Evolutionary conservation across 2,888 invertebrate species (phyloP).

Genomic region (Lepeophtheirus nordmannii): DNA sequence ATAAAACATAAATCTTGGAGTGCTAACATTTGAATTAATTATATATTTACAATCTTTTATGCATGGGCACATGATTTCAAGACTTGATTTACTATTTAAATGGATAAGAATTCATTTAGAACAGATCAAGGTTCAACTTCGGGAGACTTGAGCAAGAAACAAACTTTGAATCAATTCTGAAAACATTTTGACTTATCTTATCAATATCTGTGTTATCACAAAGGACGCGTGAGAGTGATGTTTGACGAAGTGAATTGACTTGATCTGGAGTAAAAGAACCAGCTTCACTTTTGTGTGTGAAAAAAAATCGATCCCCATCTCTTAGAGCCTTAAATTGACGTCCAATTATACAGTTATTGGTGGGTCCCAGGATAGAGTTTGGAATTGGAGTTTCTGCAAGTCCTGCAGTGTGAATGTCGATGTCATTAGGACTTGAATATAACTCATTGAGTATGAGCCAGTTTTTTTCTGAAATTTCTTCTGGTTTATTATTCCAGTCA

Average conservation of each 20-base stretch:
- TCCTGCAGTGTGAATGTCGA: conserved; percentile 86
- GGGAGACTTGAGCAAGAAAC: not conserved
- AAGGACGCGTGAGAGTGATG: not conserved
- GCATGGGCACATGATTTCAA: no score
- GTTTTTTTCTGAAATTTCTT: not conserved
- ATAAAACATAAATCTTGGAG: no score
- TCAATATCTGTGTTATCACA: not conserved
- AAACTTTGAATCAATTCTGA: not conserved
- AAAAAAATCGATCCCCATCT: conserved; percentile 23
- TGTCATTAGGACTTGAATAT: conserved; percentile 45
- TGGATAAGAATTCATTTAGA: no score
- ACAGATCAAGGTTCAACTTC: not conserved
- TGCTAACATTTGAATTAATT: no score
- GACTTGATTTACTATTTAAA: no score
- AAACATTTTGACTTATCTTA: not conserved
- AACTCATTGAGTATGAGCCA: not conserved
- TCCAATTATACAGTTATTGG: conserved; percentile 43
- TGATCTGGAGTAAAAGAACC: not conserved
- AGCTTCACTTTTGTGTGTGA: conserved; percentile 7
- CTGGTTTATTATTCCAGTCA: not conserved
- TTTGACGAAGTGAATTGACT: not conserved
- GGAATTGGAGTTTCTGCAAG: conserved; percentile 55
- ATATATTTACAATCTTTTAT: no score
- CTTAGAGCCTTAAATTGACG: conserved; percentile 30
- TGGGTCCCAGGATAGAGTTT: conserved; percentile 42